Conservation (phyloP, 2,888 invertebrate species). For the Phasia obesa region DNA sequence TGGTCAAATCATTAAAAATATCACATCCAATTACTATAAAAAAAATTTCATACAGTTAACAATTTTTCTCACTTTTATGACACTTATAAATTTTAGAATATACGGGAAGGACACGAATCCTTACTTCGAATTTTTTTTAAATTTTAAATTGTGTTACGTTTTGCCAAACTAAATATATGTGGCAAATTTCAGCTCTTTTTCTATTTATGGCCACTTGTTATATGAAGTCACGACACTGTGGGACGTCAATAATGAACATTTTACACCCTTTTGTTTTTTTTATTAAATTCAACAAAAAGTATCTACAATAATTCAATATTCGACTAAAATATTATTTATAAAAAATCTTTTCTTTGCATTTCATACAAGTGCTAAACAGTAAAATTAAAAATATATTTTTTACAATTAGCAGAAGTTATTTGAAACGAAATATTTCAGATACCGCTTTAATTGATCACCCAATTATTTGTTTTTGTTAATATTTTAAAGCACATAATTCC, state of each 20-base stretch:
- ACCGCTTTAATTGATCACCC: constrained; percentile 34
- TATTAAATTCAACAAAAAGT: not conserved
- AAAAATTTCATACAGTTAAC: too few species aligned
- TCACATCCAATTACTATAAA: too few species aligned
- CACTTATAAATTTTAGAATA: too few species aligned
- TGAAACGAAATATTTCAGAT: constrained; percentile 9
- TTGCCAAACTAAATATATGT: too few species aligned
- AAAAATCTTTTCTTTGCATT: not conserved
- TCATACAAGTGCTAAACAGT: not conserved
- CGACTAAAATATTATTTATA: constrained; percentile 41
- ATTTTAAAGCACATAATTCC: constrained; percentile 30
- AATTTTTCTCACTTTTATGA: too few species aligned
- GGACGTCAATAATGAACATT: constrained; percentile 25
- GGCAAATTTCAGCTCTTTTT: not conserved
- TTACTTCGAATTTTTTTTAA: too few species aligned
- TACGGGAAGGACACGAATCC: too few species aligned
- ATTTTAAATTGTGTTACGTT: too few species aligned
- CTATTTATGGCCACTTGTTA: too few species aligned
- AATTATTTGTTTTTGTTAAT: constrained; percentile 11
- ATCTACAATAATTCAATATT: constrained; percentile 25
- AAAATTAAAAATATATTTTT: not conserved
- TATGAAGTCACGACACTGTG: too few species aligned
- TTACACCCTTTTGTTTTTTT: not conserved
- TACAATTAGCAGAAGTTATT: constrained; percentile 13
- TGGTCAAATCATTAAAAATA: too few species aligned